These are phyloP conservation scores for Dysdera silvatica DNA, from an alignment of 1,140 invertebrate species.

Conservation along the genomic window DNA sequence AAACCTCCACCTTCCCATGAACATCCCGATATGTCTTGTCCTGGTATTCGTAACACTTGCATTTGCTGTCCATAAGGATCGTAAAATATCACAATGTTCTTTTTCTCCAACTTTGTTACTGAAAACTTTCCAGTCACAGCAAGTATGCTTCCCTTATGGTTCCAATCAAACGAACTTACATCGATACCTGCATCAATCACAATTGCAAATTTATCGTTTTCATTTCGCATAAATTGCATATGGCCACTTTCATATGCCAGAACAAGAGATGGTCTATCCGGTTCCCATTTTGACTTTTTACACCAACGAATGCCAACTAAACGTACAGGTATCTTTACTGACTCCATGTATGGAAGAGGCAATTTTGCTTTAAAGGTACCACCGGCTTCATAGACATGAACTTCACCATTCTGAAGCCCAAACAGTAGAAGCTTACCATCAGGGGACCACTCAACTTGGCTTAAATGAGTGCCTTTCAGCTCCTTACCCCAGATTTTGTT, in stretches of 20 bases:
- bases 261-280: constrained; percentile 66
- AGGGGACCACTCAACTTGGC: constrained; percentile 72
- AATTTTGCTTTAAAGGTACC: constrained; percentile 59
- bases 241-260: constrained; percentile 81
- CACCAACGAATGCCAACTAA: constrained; percentile 81
- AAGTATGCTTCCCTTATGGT: constrained; percentile 77
- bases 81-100: constrained; percentile 83
- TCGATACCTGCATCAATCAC: constrained; percentile 63
- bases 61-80: constrained; percentile 73
- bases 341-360: constrained; percentile 6
- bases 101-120: constrained; percentile 68
- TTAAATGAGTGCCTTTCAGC: constrained; percentile 59
- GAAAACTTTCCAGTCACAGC: constrained; percentile 78
- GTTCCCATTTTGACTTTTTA: constrained; percentile 64
- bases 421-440: constrained; percentile 84
- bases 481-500: constrained; percentile 98
- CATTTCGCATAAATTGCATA: constrained; percentile 78
- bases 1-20: constrained; percentile 89
- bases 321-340: constrained; percentile 39
- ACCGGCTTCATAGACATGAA: constrained; percentile 89
- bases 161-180: constrained; percentile 79
- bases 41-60: constrained; percentile 76
- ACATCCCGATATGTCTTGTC: constrained; percentile 66
- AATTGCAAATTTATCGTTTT: constrained; percentile 67
- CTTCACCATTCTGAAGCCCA: constrained; percentile 78